Evolutionary conservation across 2,113 vertebrate species (phyloP), one percentile per base, ranked within the genome.

Genomic region (Siphamia tubifer): DNA sequence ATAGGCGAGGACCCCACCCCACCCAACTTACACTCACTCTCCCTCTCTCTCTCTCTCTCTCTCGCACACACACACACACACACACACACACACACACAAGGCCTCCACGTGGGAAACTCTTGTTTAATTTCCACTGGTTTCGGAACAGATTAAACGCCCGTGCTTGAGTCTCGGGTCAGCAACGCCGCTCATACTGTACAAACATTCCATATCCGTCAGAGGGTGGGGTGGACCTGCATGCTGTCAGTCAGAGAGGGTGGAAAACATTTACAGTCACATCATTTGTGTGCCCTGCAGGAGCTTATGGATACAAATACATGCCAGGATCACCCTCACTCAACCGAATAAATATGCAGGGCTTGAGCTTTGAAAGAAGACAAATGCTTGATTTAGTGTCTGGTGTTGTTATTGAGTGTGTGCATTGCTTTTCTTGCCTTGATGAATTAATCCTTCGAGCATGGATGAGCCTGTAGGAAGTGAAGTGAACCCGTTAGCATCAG

Each of bases 121-220:
- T 45, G 25, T 74, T 63, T 66, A 57, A 69, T 68, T 83, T 77
- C 60, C 64, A 47, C 36, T 67, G 43, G 57, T 77, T 81, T 66
- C 15, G 13, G 44, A 64, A 73, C 49, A 58, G 72, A 74, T 82
- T 68, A 67, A 71, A 79, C 64, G 32, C 45, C 30, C 15, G 25
- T 2, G 49, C 58, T 69, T 4, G 30, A 61, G 61, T 64, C 64
- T 40, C 5, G 15, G 70, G 68, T 87, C 70, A 49, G 39, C 36
- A 20, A 39, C 15, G n/a, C 17, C 5, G 32, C 60, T 79, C 61
- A 53, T 54, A 63, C 77, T 82, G 76, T 74, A 61, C 51, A 77
- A 82, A 82, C 70, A 84, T 74, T 51, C 68, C 74, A 77, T 76
- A 84, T 85, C 78, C 73, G 58, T 58, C 57, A 8, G 32, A 63